Evolutionary conservation across 1,140 invertebrate species (phyloP).

Genomic region (Habropoda laboriosa): DNA sequence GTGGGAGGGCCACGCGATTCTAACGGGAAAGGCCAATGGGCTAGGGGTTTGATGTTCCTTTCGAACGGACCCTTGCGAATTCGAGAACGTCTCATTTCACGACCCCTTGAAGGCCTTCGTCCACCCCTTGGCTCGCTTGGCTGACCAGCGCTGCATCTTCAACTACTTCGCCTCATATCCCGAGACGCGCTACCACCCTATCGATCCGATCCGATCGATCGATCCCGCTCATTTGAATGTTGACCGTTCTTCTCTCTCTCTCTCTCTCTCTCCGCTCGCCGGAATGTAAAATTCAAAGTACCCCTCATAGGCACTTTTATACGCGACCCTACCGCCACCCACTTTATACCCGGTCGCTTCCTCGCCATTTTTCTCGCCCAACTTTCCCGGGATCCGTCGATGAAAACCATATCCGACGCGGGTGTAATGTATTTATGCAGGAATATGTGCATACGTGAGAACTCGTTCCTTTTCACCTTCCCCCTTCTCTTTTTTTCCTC

Average conservation of each 20-base stretch:
- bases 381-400: conserved; percentile 35
- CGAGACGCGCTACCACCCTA: conserved; percentile 10
- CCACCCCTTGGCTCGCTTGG: conserved; percentile 16
- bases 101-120: conserved; percentile 49
- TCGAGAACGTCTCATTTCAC: conserved; percentile 67
- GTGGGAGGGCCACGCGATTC: conserved; percentile 44
- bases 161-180: conserved; percentile 47
- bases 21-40: conserved; percentile 41
- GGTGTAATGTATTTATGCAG: conserved; percentile 77
- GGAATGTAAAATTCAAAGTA: conserved; percentile 38
- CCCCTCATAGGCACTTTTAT: conserved; percentile 73
- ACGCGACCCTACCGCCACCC: conserved; percentile 45
- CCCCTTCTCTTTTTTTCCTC: conserved; percentile 29
- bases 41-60: conserved; percentile 48
- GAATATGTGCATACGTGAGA: conserved; percentile 73
- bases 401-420: conserved; percentile 63
- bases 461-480: too few relatives aligned
- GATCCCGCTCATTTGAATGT: conserved; percentile 76
- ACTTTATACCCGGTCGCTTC: neutral
- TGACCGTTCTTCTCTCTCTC: too few relatives aligned
- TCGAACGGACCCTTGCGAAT: conserved; percentile 55
- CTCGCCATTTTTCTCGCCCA: conserved; percentile 25
- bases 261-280: too few relatives aligned
- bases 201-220: conserved; percentile 64
- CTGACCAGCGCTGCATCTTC: conserved; percentile 56